phyloP scores from a whole-genome alignment of 1,140 invertebrate species.

The Drosophila neocordata region DNA sequence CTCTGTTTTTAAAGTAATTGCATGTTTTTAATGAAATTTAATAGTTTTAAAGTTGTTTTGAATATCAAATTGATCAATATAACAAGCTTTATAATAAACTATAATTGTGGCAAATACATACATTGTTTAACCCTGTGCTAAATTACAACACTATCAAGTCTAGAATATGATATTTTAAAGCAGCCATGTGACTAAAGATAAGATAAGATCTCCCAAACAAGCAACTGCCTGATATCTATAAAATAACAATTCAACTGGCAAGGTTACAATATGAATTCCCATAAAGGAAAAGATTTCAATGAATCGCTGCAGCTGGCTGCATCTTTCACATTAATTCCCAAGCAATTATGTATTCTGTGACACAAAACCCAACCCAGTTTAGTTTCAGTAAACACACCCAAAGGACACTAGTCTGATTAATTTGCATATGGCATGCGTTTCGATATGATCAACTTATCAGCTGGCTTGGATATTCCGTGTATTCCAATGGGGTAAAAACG shows the following conservation, averaged over 20 bases:
- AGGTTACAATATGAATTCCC: conserved; percentile 14
- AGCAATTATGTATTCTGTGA: conserved; percentile 33
- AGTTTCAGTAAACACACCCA: conserved; percentile 26
- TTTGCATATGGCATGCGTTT: conserved; percentile 71
- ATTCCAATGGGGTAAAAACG: conserved; percentile 3
- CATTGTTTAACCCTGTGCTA: conserved; percentile 20
- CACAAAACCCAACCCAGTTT: conserved; percentile 13
- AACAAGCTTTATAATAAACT: background rate
- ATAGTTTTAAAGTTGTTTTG: too few relatives aligned
- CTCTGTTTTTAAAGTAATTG: too few relatives aligned
- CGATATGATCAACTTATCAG: conserved; percentile 73
- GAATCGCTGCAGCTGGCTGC: conserved; percentile 33
- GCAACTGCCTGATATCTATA: conserved; percentile 7
- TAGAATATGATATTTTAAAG: conserved; percentile 18
- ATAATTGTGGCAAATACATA: background rate
- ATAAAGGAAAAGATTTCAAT: background rate
- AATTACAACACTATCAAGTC: conserved; percentile 31
- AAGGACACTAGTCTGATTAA: conserved; percentile 54
- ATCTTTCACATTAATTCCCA: conserved; percentile 41
- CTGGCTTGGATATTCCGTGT: conserved; percentile 22
- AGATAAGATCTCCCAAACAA: conserved; percentile 38
- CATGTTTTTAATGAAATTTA: too few relatives aligned
- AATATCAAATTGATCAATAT: too few relatives aligned
- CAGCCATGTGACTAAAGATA: conserved; percentile 32
- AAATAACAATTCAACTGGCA: conserved; percentile 38